These are phyloP conservation scores for Toxotes jaculatrix DNA, from an alignment of 2,113 vertebrate species.

Conservation along the genomic window DNA sequence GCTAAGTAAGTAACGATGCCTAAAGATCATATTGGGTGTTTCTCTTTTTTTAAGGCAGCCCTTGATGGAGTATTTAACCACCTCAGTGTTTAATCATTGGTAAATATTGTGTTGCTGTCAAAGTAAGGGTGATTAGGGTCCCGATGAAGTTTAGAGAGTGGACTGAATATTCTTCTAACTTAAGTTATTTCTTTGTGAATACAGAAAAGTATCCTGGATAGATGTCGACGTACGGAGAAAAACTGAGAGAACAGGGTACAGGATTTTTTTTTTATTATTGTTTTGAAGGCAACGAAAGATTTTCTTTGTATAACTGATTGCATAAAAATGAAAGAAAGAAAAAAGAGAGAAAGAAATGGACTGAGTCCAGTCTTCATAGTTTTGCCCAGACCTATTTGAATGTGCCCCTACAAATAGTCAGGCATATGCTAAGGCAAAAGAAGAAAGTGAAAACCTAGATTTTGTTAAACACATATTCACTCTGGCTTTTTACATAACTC, in stretches of 20 bases:
- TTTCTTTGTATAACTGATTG: not conserved
- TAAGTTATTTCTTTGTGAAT: too few relatives aligned
- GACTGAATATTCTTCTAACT: too few relatives aligned
- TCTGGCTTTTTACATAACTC: not conserved
- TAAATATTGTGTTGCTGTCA: too few relatives aligned
- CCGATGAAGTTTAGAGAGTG: too few relatives aligned
- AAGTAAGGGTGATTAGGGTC: too few relatives aligned
- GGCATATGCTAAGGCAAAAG: not conserved
- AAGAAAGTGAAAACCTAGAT: not conserved
- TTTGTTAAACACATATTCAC: not conserved
- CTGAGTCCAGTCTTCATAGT: not conserved
- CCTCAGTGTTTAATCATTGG: too few relatives aligned
- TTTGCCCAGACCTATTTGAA: not conserved
- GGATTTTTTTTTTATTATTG: not conserved
- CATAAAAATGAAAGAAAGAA: not conserved
- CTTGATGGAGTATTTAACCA: too few relatives aligned
- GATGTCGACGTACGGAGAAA: not conserved
- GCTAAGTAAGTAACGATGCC: too few relatives aligned
- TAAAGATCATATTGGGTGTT: not conserved
- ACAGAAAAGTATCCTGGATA: not conserved
- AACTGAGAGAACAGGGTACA: not conserved
- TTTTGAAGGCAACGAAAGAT: not conserved
- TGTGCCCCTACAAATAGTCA: not conserved
- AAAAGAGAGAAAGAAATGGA: not conserved
- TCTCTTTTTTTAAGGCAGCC: not conserved